Evolutionary conservation across 2,888 invertebrate genomes (phyloP), one percentile per base, ranked within the genome.

Genomic region (Micropterix aruncella): DNA sequence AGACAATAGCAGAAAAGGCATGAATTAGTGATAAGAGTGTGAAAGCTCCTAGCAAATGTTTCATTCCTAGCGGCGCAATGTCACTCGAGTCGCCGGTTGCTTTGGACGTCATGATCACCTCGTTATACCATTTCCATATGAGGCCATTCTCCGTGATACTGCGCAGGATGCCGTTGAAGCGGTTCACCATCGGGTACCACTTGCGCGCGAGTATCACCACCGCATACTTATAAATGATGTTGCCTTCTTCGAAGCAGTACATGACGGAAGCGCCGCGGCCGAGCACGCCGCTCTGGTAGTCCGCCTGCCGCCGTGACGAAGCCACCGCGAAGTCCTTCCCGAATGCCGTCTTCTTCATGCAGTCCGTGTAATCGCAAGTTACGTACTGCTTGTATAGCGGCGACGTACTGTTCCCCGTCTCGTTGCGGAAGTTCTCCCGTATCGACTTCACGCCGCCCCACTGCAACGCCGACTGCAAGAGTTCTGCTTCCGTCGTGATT

Each of bases 51-150:
- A 69, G 50, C 50, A 71, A 60, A 55, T 71, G 70, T 42, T 62
- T 63, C 36, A 65, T 58, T 37, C 63, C 59, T 42, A 71, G 50
- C 18, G 70, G 64, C 9, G 58, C 58, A 47, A 69, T 61, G 9
- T 55, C 56, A 46, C 60, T 61, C 5, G 60, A 51, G 15, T 57
- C 60, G 50, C 62, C 62, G n/a, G 46, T 46, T 18, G 53, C 55
- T 3, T 52, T 54, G 16, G 52, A 56, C 37, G 63, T 65, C 42
- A 63, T 60, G 47, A 70, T 58, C 47, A 68, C 50, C 52, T 71
- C 71, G 39, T 61, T 57, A 51, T 63, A 68, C 71, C 71, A 71
- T 53, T 71, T 71, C 50, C 65, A 59, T 49, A 71, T 69, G 53
- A 71, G 56, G 14, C 71, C 71, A 47, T 70, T 70, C 50, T 71